Evolutionary conservation across 2,113 vertebrate genomes (phyloP), one percentile per base, ranked within the genome.

Genomic region (Gobiocypris rarus): DNA sequence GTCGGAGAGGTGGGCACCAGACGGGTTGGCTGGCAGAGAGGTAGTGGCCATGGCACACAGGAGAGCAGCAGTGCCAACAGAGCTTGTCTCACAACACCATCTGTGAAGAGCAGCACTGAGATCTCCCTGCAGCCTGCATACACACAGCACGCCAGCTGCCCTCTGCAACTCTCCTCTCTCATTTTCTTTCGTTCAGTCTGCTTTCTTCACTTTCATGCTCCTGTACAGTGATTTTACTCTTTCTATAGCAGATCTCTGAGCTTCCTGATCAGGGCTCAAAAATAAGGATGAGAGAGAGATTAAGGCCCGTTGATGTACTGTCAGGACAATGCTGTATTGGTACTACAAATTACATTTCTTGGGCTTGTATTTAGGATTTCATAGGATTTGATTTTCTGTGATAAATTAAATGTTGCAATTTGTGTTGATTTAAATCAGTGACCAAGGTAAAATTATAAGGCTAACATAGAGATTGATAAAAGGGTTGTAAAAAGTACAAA

Each of bases 81-180:
- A 92, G 91, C 91, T 91, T 93, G 92, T 90, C 89, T 94, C 92
- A 92, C 91, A 91, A 89, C 75, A 89, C 94, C 94, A 95, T 95
- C 94, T 95, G 94, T 92, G 91, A 90, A 82, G 91, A 93, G 88
- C 79, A 82, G 86, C 91, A 88, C 89, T 87, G 87, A 86, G 86
- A 83, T 88, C 88, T 88, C 89, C 91, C 90, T 90, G 89, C 91
- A 93, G 92, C 90, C 90, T 75, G 82, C 13, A 83, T 84, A 86
- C 87, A 81, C 70, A 80, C 75, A 78, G 79, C 89, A 90, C 91
- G 92, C 92, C 90, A 90, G 84, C 90, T 93, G 78, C 85, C 52
- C 85, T 70, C 83, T 82, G 50, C 26, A 61, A 43, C 80, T 52
- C 74, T 75, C 59, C 34, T 74, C 73, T 81, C 63, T 48, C 22